Percentiles rank a stretch among this genome's conserved stretches.
phyloP scores from a whole-genome alignment of 2,113 vertebrate genomes.

The Hymenochirus boettgeri region DNA sequence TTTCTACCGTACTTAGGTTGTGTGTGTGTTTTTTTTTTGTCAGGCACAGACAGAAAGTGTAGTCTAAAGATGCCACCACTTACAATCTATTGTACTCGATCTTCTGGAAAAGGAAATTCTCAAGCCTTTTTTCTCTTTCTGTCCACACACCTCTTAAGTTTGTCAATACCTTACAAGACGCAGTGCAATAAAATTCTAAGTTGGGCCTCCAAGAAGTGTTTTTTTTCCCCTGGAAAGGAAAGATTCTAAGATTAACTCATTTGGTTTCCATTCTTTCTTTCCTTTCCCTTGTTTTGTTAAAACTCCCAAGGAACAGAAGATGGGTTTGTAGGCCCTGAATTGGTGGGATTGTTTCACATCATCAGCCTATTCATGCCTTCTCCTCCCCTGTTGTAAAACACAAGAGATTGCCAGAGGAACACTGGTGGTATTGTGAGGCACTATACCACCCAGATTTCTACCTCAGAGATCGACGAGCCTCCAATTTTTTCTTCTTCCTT shows the following conservation, averaged over 20 bases:
- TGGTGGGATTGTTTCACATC: slow-evolving; percentile 85
- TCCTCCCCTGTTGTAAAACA: slow-evolving; percentile 99
- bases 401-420: too few species aligned
- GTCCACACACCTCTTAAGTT: slow-evolving; percentile 32
- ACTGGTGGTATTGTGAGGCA: slow-evolving; percentile 85
- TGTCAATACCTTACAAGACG: slow-evolving; percentile 47
- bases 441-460: slow-evolving; percentile 98
- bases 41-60: slow-evolving; percentile 22
- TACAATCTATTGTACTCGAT: slow-evolving; percentile 49
- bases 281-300: slow-evolving; percentile 48
- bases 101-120: slow-evolving; percentile 56
- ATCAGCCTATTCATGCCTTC: slow-evolving; percentile 78
- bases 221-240: slow-evolving; percentile 2
- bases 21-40: slow-evolving; percentile 27
- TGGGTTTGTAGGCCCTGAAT: slow-evolving; percentile 88
- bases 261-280: slow-evolving; percentile 46
- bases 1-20: slow-evolving; percentile 29
- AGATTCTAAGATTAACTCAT: slow-evolving; percentile 42
- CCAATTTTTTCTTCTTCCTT: too few species aligned
- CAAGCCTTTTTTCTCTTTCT: slow-evolving; percentile 54
- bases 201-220: slow-evolving; percentile 3
- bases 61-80: slow-evolving; percentile 48
- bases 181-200: slow-evolving; percentile 35
- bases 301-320: slow-evolving; percentile 65
- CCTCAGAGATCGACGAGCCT: slow-evolving; percentile 59